A percentile compares a stretch with the other conserved stretches of the same genome.
These are phyloP conservation scores for Conopomorpha cramerella DNA, from an alignment of 1,140 invertebrate genomes.

Conservation along the genomic window DNA sequence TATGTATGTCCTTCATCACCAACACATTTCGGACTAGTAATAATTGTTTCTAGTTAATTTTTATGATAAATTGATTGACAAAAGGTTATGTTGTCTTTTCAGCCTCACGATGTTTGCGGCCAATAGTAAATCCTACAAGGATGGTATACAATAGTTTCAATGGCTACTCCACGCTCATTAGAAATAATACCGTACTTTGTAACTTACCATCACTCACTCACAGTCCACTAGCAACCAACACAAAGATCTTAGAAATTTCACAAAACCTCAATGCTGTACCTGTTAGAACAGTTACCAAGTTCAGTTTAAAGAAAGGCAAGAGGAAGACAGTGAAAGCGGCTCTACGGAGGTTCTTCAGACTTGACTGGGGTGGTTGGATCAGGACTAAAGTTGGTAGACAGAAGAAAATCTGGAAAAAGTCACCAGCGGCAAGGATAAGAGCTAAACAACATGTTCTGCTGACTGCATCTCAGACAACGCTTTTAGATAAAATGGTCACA, in stretches of 20 bases:
- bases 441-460: conserved; percentile 78
- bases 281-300: conserved; percentile 70
- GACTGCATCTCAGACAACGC: conserved; percentile 72
- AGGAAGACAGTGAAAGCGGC: conserved; percentile 76
- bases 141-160: conserved; percentile 18
- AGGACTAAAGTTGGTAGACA: conserved; percentile 74
- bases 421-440: conserved; percentile 53
- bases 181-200: conserved; percentile 4
- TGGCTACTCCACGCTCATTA: conserved; percentile 16
- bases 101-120: conserved; percentile 27
- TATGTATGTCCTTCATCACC: too few relatives aligned
- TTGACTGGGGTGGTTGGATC: conserved; percentile 90
- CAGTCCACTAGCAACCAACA: conserved; percentile 19
- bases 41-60: not conserved
- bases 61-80: not conserved
- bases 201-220: conserved; percentile 3
- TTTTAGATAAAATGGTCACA: conserved; percentile 88
- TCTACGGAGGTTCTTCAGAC: conserved; percentile 74
- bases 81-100: conserved; percentile 19
- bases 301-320: conserved; percentile 73
- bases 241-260: conserved; percentile 29
- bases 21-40: too few relatives aligned
- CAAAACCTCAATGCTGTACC: conserved; percentile 16
- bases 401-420: conserved; percentile 78
- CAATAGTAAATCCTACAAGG: conserved; percentile 23